Percentiles rank a stretch among this genome's conserved stretches.
These are phyloP conservation scores for Pristionchus fissidentatus DNA, from an alignment of 2,888 invertebrate species.

Conservation along the genomic window DNA sequence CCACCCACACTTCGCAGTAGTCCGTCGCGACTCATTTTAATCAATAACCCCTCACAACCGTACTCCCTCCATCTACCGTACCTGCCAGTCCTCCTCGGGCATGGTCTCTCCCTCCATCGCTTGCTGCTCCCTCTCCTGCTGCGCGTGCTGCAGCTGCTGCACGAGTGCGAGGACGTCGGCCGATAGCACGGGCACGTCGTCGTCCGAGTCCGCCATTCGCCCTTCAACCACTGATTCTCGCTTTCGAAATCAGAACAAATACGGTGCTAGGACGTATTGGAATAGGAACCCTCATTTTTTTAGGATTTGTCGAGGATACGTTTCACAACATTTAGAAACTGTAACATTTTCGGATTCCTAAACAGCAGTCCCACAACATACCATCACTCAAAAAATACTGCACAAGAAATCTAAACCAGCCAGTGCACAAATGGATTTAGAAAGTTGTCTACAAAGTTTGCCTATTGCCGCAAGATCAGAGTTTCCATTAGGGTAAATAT, in stretches of 20 bases:
- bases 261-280: too few species aligned
- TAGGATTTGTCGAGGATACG: too few species aligned
- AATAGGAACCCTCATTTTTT: too few species aligned
- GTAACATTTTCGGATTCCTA: neutral
- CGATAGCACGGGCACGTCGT: constrained; percentile 56
- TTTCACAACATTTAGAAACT: neutral
- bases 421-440: too few species aligned
- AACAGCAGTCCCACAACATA: too few species aligned
- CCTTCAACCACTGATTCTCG: too few species aligned
- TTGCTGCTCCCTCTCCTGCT: constrained; percentile 42
- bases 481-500: too few species aligned
- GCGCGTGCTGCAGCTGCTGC: constrained; percentile 49
- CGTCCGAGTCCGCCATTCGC: constrained; percentile 32
- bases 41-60: neutral
- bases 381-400: too few species aligned
- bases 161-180: constrained; percentile 60
- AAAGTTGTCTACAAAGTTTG: too few species aligned
- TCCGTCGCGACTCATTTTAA: neutral
- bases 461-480: too few species aligned
- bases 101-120: constrained; percentile 49
- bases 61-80: constrained; percentile 6
- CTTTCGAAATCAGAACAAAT: too few species aligned
- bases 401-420: too few species aligned
- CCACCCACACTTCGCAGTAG: neutral
- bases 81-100: constrained; percentile 67